A percentile compares a stretch with the other conserved stretches of the same genome.
phyloP scores from a whole-genome alignment of 2,888 invertebrate genomes.

The Lasioglossum figueresi region DNA sequence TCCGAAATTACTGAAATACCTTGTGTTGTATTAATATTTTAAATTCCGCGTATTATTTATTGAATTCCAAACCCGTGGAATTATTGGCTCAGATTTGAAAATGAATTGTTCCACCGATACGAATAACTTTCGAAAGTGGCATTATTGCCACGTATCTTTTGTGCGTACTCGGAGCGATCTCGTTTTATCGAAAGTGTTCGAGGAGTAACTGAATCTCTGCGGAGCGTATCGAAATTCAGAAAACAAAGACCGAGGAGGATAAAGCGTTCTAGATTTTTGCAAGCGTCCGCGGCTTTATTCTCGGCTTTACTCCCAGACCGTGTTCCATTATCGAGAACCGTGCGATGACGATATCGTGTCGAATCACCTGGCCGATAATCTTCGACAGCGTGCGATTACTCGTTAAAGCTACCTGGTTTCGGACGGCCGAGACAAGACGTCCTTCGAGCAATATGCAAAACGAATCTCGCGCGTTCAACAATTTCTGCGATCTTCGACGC shows the following conservation, averaged over 20 bases:
- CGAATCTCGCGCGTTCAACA: neutral
- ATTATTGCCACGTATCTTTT: neutral
- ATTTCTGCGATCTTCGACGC: neutral
- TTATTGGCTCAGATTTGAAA: neutral
- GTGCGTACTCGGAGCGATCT: neutral
- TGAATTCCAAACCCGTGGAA: neutral
- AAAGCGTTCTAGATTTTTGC: neutral
- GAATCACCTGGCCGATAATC: slow-evolving; percentile 33
- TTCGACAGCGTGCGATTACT: neutral
- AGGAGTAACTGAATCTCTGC: neutral
- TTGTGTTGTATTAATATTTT: neutral
- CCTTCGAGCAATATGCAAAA: neutral
- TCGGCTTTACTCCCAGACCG: no score
- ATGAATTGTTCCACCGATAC: neutral
- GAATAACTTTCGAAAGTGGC: neutral
- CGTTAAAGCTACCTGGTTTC: slow-evolving; percentile 35
- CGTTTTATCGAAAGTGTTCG: neutral
- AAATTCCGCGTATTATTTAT: neutral
- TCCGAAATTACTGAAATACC: neutral
- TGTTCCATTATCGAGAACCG: neutral
- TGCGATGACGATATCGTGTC: slow-evolving; percentile 19
- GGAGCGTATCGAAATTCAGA: neutral
- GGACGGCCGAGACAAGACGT: neutral
- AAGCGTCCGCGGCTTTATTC: neutral
- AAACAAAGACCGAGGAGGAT: neutral